These are phyloP conservation scores for Barnardius zonarius DNA, from an alignment of 2,113 vertebrate species.

Conservation along the genomic window DNA sequence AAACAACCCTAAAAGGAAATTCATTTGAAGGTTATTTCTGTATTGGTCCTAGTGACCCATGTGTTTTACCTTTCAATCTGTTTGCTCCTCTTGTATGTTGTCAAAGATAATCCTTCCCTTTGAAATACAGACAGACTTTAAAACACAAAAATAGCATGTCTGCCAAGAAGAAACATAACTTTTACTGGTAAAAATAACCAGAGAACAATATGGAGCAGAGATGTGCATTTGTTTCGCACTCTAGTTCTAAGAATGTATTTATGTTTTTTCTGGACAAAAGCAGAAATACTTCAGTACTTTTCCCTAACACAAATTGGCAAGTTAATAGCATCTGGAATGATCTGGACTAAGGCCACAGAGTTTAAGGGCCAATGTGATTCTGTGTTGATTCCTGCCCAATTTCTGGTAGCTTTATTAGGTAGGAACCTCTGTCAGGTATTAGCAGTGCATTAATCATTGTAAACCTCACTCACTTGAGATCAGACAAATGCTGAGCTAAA, in stretches of 20 bases:
- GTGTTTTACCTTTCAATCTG: neutral
- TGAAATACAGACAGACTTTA: neutral
- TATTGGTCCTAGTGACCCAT: neutral
- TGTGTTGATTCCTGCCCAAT: neutral
- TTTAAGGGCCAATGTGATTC: neutral
- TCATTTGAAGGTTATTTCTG: neutral
- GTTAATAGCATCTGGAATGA: neutral
- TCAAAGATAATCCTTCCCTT: neutral
- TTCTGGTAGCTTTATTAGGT: neutral
- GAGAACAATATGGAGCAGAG: neutral
- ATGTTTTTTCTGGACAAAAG: neutral
- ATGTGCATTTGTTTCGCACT: neutral
- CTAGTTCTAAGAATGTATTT: neutral
- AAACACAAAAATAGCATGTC: neutral
- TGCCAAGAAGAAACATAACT: neutral
- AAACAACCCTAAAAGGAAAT: neutral
- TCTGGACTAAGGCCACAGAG: neutral
- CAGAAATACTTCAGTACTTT: neutral
- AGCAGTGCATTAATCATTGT: neutral
- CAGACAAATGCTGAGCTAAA: neutral
- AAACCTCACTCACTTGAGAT: neutral
- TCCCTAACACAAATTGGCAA: neutral
- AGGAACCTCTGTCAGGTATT: neutral
- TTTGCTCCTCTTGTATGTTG: neutral
- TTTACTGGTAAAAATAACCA: neutral